Percentiles rank a stretch among this genome's conserved stretches.
phyloP scores from a whole-genome alignment of 2,113 vertebrate species.

The Nibea albiflora region DNA sequence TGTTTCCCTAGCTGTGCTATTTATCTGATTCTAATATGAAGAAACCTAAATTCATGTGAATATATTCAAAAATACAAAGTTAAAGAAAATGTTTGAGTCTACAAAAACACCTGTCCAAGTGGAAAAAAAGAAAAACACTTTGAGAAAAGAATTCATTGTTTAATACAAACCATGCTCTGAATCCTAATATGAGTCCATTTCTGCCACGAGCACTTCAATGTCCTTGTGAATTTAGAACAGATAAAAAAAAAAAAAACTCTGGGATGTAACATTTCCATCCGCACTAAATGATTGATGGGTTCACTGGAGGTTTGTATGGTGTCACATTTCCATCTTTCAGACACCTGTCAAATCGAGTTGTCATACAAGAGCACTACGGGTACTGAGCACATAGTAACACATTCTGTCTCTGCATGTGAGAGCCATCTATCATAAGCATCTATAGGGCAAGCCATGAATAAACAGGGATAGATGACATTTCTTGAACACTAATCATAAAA shows the following conservation, averaged over 20 bases:
- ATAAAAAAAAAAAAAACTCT: conserved; percentile 50
- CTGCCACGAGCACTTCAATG: conserved; percentile 46
- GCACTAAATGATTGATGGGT: conserved; percentile 79
- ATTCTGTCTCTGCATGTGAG: conserved; percentile 42
- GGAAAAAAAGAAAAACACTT: conserved; percentile 11
- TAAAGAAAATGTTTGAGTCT: conserved; percentile 3
- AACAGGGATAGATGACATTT: conserved; percentile 55
- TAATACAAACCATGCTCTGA: conserved; percentile 37
- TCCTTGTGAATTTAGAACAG: conserved; percentile 67
- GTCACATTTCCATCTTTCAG: conserved; percentile 79
- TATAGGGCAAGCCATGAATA: conserved; percentile 54
- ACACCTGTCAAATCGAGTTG: conserved; percentile 78
- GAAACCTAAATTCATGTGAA: not conserved
- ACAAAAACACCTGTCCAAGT: not conserved
- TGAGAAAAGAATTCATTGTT: conserved; percentile 18
- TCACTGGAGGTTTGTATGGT: conserved; percentile 69
- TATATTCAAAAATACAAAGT: conserved; percentile 1
- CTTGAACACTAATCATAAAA: conserved; percentile 53
- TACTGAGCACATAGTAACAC: conserved; percentile 58
- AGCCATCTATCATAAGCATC: conserved; percentile 59
- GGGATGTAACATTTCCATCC: conserved; percentile 70
- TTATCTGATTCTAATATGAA: not conserved
- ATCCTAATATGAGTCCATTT: conserved; percentile 49
- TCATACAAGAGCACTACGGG: conserved; percentile 68
- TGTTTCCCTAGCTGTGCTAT: no score